phyloP scores from a whole-genome alignment of 2,113 vertebrate species.

The Arenaria interpres region DNA sequence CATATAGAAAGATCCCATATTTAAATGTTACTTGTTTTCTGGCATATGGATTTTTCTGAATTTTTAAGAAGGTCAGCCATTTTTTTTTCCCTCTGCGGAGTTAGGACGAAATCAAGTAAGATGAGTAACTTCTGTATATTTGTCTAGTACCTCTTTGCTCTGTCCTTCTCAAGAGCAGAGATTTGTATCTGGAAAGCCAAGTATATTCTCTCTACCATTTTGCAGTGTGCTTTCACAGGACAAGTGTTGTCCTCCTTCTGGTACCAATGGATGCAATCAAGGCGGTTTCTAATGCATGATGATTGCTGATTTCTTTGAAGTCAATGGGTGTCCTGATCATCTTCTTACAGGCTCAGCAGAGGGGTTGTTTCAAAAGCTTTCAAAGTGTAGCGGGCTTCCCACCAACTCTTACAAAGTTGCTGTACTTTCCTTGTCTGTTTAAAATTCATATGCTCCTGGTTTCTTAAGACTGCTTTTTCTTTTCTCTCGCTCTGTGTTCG shows the following conservation, averaged over 20 bases:
- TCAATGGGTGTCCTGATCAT: not conserved
- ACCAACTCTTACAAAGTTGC: not conserved
- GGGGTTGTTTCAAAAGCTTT: constrained; percentile 30
- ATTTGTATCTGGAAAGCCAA: not conserved
- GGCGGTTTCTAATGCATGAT: not conserved
- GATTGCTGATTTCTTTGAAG: constrained; percentile 11
- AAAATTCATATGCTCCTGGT: not conserved
- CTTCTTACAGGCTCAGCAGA: not conserved
- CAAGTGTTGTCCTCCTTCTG: not conserved
- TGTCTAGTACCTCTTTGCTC: not conserved
- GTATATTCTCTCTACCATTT: not conserved
- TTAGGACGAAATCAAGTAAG: not conserved
- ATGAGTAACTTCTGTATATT: not conserved
- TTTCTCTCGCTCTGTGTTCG: not conserved
- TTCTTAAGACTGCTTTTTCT: not conserved
- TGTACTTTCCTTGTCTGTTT: constrained; percentile 7
- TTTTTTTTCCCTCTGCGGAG: not conserved
- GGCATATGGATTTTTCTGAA: not conserved
- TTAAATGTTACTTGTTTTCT: not conserved
- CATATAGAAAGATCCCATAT: not conserved
- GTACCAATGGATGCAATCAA: not conserved
- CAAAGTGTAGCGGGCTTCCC: not conserved
- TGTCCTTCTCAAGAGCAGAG: not conserved
- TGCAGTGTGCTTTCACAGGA: not conserved
- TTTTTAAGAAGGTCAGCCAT: not conserved